phyloP scores from a whole-genome alignment of 2,888 invertebrate genomes.

The Drosophila paracracens region DNA sequence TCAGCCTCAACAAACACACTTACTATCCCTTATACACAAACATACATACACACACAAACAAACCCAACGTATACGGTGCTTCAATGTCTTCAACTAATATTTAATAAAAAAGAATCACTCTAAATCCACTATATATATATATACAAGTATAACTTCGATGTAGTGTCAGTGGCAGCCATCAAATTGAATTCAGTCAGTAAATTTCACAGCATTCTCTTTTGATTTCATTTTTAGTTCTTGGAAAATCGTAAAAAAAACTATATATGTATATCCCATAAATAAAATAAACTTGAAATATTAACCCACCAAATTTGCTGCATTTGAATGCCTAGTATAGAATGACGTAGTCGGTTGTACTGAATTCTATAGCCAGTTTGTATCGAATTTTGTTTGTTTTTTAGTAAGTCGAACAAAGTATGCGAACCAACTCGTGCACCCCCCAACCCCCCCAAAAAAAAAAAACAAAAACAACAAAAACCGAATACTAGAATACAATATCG shows the following conservation, averaged over 20 bases:
- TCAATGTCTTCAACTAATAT: conserved; percentile 33
- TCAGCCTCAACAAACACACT: conserved; percentile 37
- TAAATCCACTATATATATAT: not conserved
- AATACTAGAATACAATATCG: conserved; percentile 11
- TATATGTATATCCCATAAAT: conserved; percentile 40
- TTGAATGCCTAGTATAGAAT: conserved; percentile 73
- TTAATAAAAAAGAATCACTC: too few relatives aligned
- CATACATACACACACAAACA: conserved; percentile 27
- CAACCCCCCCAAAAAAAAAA: conserved; percentile 3
- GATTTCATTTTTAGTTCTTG: conserved; percentile 14
- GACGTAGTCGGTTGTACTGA: conserved; percentile 68
- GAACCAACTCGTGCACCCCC: conserved; percentile 74
- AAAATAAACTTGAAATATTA: conserved; percentile 58
- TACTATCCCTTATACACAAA: conserved; percentile 25
- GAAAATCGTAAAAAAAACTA: conserved; percentile 26
- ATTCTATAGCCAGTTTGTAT: conserved; percentile 82
- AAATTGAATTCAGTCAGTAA: conserved; percentile 10
- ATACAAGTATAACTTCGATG: conserved; percentile 10
- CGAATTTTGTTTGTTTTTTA: conserved; percentile 84
- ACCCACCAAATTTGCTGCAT: conserved; percentile 76
- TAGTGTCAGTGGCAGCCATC: conserved; percentile 16
- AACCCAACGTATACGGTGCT: conserved; percentile 51
- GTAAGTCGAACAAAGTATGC: conserved; percentile 83
- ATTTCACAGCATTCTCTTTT: conserved; percentile 8
- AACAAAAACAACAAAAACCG: conserved; percentile 22